These are phyloP conservation scores for Drosophila neocordata DNA, from an alignment of 1,140 invertebrate species.

Conservation along the genomic window DNA sequence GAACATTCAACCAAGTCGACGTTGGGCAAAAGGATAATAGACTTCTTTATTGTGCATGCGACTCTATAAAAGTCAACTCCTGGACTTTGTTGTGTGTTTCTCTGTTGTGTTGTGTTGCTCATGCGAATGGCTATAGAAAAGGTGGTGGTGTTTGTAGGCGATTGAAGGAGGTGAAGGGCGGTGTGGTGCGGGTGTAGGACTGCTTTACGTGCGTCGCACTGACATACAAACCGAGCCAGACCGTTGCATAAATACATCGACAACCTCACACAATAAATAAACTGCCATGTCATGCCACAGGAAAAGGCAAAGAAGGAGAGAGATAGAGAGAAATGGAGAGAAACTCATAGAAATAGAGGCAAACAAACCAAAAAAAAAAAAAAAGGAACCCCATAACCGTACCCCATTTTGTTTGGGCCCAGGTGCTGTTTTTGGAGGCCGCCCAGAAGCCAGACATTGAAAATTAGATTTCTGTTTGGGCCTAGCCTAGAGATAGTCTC, in stretches of 20 bases:
- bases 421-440: not conserved
- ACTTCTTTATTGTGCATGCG: constrained; percentile 83
- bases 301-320: constrained; percentile 16
- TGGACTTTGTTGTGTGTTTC: constrained; percentile 71
- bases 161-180: not conserved
- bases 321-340: not conserved
- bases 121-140: constrained; percentile 35
- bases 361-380: not conserved
- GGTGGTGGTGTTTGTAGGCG: not conserved
- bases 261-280: constrained; percentile 79
- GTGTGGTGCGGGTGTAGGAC: constrained; percentile 4
- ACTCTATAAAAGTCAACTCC: constrained; percentile 83
- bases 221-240: constrained; percentile 61
- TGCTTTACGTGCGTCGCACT: constrained; percentile 7
- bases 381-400: constrained; percentile 20
- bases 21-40: constrained; percentile 82
- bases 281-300: constrained; percentile 67
- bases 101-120: constrained; percentile 51
- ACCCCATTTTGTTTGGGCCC: constrained; percentile 13
- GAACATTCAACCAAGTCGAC: constrained; percentile 16
- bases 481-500: constrained; percentile 31
- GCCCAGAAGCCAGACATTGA: constrained; percentile 46
- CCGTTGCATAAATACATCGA: constrained; percentile 56
- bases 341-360: not conserved
- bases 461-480: constrained; percentile 57